Percentiles rank a stretch among this genome's conserved stretches.
Conservation (phyloP, 2,113 vertebrate species). For the Vombatus ursinus region DNA sequence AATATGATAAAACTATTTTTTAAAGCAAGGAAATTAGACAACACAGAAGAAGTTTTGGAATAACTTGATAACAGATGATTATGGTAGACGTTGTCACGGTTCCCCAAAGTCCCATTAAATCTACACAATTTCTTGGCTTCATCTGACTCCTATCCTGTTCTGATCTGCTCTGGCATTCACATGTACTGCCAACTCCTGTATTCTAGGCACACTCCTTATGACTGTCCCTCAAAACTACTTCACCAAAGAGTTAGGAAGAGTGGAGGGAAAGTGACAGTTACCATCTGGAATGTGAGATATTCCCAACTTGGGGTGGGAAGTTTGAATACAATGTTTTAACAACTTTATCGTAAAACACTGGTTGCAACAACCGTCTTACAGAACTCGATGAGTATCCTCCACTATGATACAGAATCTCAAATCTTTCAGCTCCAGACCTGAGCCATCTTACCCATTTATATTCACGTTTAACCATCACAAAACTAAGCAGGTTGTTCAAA, state of each 20-base stretch:
- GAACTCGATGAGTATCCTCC: neutral
- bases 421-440: neutral
- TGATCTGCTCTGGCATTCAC: neutral
- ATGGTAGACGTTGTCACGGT: neutral
- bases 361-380: neutral
- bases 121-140: neutral
- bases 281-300: neutral
- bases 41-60: neutral
- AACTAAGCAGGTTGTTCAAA: neutral
- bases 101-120: neutral
- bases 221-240: neutral
- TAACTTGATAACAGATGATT: neutral
- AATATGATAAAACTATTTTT: neutral
- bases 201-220: neutral
- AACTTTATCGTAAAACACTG: neutral
- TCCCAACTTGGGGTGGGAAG: neutral
- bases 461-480: neutral
- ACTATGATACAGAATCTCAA: neutral
- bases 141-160: neutral
- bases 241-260: neutral
- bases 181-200: neutral
- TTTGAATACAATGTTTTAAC: neutral
- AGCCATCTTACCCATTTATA: neutral
- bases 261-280: neutral
- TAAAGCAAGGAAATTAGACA: neutral